phyloP scores from a whole-genome alignment of 2,888 invertebrate genomes.

The Tigriopus californicus region DNA sequence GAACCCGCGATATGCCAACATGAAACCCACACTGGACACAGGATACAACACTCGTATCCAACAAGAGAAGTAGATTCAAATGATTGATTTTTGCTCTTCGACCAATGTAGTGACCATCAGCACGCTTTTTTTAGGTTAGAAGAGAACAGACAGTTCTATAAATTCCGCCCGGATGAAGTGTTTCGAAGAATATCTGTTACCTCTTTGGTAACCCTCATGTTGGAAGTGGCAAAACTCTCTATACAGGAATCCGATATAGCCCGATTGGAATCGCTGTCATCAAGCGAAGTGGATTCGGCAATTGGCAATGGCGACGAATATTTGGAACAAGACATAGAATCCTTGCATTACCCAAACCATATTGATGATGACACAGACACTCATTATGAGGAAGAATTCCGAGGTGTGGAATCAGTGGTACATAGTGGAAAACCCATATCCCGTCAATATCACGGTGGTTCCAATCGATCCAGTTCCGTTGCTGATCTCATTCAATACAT shows the following conservation, averaged over 20 bases:
- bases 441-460: no score
- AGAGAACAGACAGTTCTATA: constrained; percentile 14
- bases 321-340: not conserved
- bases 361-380: not conserved
- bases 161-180: constrained; percentile 19
- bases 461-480: no score
- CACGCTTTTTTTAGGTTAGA: not conserved
- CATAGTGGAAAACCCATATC: no score
- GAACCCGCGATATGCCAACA: constrained; percentile 7
- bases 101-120: not conserved
- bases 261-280: not conserved
- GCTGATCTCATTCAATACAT: no score
- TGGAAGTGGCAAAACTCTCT: constrained; percentile 16
- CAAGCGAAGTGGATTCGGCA: not conserved
- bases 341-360: not conserved
- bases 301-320: not conserved
- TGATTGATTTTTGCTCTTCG: not conserved
- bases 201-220: constrained; percentile 19
- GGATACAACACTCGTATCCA: constrained; percentile 6
- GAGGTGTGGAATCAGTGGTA: no score
- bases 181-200: constrained; percentile 19
- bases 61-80: constrained; percentile 1
- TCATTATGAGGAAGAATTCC: not conserved
- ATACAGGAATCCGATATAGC: not conserved
- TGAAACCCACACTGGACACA: constrained; percentile 3